phyloP scores from a whole-genome alignment of 2,113 vertebrate genomes.

The Paramormyrops kingsleyae region DNA sequence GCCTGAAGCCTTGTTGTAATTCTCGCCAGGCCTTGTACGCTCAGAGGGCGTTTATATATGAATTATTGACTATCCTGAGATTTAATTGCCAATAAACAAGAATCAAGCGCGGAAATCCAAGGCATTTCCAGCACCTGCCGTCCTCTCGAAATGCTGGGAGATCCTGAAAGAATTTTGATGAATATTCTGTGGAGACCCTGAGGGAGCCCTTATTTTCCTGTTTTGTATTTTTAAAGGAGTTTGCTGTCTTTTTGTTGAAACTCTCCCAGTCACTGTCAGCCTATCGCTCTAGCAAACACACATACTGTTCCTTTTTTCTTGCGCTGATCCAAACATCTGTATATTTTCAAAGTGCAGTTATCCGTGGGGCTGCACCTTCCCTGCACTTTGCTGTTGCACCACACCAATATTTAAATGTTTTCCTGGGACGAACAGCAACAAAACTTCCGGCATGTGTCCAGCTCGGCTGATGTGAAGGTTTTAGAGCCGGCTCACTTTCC shows the following conservation, averaged over 20 bases:
- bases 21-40: background rate
- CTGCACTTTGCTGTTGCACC: slow-evolving; percentile 33
- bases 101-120: background rate
- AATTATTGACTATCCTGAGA: background rate
- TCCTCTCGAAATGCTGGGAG: background rate
- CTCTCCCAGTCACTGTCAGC: background rate
- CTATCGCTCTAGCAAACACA: slow-evolving; percentile 31
- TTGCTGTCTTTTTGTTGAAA: slow-evolving; percentile 10
- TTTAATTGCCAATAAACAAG: background rate
- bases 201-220: background rate
- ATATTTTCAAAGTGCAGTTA: slow-evolving; percentile 30
- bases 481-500: background rate
- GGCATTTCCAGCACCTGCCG: background rate
- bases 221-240: background rate
- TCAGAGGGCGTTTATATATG: background rate
- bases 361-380: slow-evolving; percentile 17
- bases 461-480: background rate
- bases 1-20: background rate
- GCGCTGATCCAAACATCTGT: slow-evolving; percentile 38
- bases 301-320: slow-evolving; percentile 41
- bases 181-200: background rate
- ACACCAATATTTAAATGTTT: slow-evolving; percentile 43
- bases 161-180: background rate
- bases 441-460: background rate
- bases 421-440: slow-evolving; percentile 23